Percentiles rank a stretch among this genome's conserved stretches.
Evolutionary conservation across 2,888 invertebrate species (phyloP).

Genomic region (Exocentrus adspersus): DNA sequence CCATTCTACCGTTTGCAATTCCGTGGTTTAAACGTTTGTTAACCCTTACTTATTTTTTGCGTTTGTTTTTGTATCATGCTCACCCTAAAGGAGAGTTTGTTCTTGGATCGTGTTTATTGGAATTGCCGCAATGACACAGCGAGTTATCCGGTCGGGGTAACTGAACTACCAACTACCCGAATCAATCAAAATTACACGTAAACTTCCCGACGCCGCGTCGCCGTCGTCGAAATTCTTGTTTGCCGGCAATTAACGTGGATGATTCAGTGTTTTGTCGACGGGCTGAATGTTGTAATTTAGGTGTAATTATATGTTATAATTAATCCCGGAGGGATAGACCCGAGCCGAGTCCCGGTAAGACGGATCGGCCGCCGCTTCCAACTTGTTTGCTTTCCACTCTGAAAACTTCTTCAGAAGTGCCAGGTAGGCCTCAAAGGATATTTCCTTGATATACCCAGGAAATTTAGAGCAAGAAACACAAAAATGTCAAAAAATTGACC

Average conservation of each 20-base stretch:
- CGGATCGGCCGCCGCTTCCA: conserved; percentile 8
- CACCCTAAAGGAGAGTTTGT: too few species aligned
- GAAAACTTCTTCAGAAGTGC: neutral
- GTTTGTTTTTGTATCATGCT: too few species aligned
- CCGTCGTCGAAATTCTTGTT: conserved; percentile 7
- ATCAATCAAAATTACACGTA: neutral
- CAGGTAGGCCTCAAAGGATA: too few species aligned
- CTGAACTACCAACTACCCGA: neutral
- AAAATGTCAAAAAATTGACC: too few species aligned
- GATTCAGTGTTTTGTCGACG: conserved; percentile 23
- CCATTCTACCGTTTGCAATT: too few species aligned
- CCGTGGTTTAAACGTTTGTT: too few species aligned
- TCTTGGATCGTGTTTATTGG: too few species aligned
- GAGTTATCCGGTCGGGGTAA: too few species aligned
- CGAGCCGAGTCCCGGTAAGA: conserved; percentile 12
- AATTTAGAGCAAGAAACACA: too few species aligned
- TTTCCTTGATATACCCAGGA: too few species aligned
- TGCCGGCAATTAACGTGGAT: conserved; percentile 6
- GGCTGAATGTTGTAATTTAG: conserved; percentile 16
- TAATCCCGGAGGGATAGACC: conserved; percentile 8
- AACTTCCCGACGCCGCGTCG: neutral
- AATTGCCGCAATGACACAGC: too few species aligned
- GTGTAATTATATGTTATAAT: conserved; percentile 26
- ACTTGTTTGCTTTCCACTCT: neutral
- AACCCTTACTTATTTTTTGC: too few species aligned